A percentile compares a stretch with the other conserved stretches of the same genome.
Evolutionary conservation across 1,140 invertebrate genomes (phyloP).

Genomic region (Apocrypta bakeri): DNA sequence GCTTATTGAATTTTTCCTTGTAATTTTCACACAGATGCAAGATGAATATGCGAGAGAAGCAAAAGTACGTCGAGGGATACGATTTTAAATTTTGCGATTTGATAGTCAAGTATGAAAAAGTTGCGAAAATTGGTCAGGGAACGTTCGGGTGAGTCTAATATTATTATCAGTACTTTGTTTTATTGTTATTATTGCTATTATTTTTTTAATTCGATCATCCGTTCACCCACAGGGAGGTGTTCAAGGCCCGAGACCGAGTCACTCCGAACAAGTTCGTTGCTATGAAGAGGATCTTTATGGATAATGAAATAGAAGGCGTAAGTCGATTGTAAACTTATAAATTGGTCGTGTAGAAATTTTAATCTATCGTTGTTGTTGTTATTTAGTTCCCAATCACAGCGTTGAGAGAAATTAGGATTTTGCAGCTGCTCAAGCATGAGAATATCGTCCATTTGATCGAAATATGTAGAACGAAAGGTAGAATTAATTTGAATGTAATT

Average conservation of each 20-base stretch:
- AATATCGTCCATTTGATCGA: slow-evolving; percentile 98
- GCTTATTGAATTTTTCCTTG: no score
- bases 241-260: slow-evolving; percentile 94
- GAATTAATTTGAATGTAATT: no score
- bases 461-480: slow-evolving; percentile 93
- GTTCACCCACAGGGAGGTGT: slow-evolving; percentile 98
- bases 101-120: slow-evolving; percentile 95
- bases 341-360: not conserved
- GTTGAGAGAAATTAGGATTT: slow-evolving; percentile 94
- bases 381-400: slow-evolving; percentile 97
- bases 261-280: slow-evolving; percentile 94
- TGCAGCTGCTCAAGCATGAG: slow-evolving; percentile 95
- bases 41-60: slow-evolving; percentile 82
- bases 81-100: slow-evolving; percentile 95
- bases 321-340: slow-evolving; percentile 63
- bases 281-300: slow-evolving; percentile 99
- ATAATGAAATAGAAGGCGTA: slow-evolving; percentile 99
- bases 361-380: not conserved
- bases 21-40: slow-evolving; percentile 9
- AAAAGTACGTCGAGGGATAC: slow-evolving; percentile 92
- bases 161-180: no score
- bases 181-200: no score
- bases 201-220: no score
- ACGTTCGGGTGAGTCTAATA: slow-evolving; percentile 95
- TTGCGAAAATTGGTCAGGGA: slow-evolving; percentile 98